These are phyloP conservation scores for Odontothrips loti DNA, from an alignment of 2,888 invertebrate species.

Conservation along the genomic window DNA sequence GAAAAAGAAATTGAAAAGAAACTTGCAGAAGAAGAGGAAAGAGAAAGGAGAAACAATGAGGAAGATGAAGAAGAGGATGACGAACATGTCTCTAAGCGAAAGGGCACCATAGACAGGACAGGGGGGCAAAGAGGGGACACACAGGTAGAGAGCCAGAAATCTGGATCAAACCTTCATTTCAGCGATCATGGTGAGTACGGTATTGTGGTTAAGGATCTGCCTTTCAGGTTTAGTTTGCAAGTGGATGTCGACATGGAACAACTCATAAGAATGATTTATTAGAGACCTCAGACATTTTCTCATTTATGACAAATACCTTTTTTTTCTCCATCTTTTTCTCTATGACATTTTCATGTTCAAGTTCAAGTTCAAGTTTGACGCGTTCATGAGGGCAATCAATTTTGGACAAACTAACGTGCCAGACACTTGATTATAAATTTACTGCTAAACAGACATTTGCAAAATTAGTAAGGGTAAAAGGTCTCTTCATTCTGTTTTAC, in stretches of 20 bases:
- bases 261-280: too few relatives aligned
- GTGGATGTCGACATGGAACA: too few relatives aligned
- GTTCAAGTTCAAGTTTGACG: too few relatives aligned
- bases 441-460: neutral
- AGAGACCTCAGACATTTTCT: neutral
- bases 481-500: conserved; percentile 1
- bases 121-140: neutral
- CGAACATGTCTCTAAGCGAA: neutral
- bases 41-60: neutral
- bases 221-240: neutral
- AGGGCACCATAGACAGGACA: neutral
- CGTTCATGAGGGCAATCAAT: too few relatives aligned
- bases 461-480: neutral
- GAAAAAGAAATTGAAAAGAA: neutral
- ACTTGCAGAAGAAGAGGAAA: conserved; percentile 8
- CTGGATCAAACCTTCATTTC: conserved; percentile 17
- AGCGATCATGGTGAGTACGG: conserved; percentile 15
- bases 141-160: conserved; percentile 24
- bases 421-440: neutral
- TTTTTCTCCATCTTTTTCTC: neutral
- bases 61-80: conserved; percentile 11
- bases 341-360: too few relatives aligned
- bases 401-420: neutral
- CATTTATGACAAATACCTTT: neutral
- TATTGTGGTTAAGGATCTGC: neutral